Evolutionary conservation across 1,140 invertebrate genomes (phyloP), one percentile per base, ranked within the genome.

Genomic region (Papilio aristodemus): DNA sequence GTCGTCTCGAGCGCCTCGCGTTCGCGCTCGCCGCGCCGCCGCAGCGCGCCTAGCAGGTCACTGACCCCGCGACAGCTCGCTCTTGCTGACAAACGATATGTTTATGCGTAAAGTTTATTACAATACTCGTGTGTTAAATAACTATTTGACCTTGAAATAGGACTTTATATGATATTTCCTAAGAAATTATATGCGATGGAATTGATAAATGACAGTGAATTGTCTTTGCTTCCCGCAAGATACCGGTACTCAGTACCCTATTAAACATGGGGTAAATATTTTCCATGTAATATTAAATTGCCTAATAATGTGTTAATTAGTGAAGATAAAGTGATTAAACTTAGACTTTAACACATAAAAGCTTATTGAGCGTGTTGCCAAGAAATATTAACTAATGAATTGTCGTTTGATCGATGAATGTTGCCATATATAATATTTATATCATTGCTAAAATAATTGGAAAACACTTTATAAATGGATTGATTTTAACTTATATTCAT

Each of bases 1-100:
- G 70, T 9, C 70, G 75, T 6, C 76, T 85, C 10, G 76, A 83
- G 72, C 76, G 80, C 32, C 78, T 83, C 43, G 81, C 86, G 32
- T 76, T 81, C 76, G 77, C 80, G 7, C 70, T 78, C 3, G 83
- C 76, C 38, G 62, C 81, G 37, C 67, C 70, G 13, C 71, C 79
- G 22, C 66, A 73, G 37, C 38, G 72, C 37, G 36, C 37, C 19
- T 59, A 57, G 25, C 46, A 50, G 27, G 54, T 46, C 63, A 46
- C 6, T 57, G 32, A 32, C n/a, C 36, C 72, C 54, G 60, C 68
- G 11, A 41, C 70, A 10, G 25, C 27, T 4, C 22, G 7, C 36
- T 0, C n/a, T n/a, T n/a, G n/a, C n/a, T n/a, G n/a, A n/a, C n/a
- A n/a, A n/a, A n/a, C n/a, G n/a, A n/a, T n/a, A n/a, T n/a, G n/a